These are phyloP conservation scores for Mercenaria mercenaria DNA, from an alignment of 1,140 invertebrate species.

Conservation along the genomic window DNA sequence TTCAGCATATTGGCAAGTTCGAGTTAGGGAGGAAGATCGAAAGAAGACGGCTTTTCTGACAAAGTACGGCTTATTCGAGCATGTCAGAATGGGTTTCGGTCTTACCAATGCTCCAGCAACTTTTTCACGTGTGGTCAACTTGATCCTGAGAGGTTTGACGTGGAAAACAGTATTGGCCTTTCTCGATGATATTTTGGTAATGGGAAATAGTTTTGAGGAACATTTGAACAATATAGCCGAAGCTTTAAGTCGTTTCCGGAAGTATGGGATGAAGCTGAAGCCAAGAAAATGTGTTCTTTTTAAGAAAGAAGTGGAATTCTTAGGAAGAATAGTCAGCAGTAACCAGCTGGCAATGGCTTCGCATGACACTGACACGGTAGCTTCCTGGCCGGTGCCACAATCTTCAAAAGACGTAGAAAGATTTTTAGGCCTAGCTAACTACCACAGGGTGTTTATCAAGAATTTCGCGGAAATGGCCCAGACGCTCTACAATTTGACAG, in stretches of 20 bases:
- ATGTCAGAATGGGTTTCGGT: neutral
- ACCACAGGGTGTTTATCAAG: neutral
- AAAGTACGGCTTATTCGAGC: no score
- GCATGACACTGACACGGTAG: no score
- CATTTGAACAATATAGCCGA: neutral
- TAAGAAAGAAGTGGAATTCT: no score
- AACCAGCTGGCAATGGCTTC: no score
- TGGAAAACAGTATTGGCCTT: neutral
- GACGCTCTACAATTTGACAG: slow-evolving; percentile 41
- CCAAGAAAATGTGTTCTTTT: neutral
- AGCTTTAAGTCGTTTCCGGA: neutral
- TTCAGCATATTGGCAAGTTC: no score
- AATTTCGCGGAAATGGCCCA: neutral
- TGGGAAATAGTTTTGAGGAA: neutral
- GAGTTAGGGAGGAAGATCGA: neutral
- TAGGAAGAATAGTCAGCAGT: no score
- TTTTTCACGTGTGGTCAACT: neutral
- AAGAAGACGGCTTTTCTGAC: slow-evolving; percentile 8
- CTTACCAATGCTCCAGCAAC: neutral
- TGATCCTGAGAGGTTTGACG: neutral
- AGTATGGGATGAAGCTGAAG: slow-evolving; percentile 1
- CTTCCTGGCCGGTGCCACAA: neutral
- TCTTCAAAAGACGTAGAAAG: neutral
- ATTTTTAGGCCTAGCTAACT: neutral
- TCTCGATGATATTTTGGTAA: neutral